A percentile compares a stretch with the other conserved stretches of the same genome.
Conservation (phyloP, 2,797 vertebrate genomes). For the Takifugu rubripes region DNA sequence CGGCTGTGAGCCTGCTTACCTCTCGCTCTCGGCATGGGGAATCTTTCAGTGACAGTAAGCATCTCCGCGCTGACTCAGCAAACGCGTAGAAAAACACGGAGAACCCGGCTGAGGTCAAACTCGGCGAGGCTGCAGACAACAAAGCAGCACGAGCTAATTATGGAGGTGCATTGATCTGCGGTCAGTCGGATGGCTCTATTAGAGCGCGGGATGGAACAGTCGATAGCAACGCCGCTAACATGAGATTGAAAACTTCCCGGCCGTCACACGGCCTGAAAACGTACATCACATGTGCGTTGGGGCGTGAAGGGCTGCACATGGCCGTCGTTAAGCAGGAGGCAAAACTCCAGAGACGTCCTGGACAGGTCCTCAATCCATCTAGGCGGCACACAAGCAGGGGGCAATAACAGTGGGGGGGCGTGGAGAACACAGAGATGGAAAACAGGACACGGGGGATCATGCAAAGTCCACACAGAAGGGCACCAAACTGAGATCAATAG, state of each 20-base stretch:
- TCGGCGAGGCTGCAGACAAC: constrained; percentile 20
- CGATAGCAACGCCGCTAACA: constrained; percentile 2
- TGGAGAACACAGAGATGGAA: no score
- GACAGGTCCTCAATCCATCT: no score
- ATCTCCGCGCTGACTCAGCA: constrained; percentile 21
- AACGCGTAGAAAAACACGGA: constrained; percentile 13
- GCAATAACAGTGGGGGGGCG: no score
- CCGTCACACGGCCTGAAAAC: neutral
- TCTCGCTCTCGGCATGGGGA: constrained; percentile 18
- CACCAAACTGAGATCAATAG: no score
- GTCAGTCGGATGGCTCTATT: neutral
- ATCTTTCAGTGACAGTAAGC: constrained; percentile 32
- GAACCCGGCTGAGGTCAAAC: constrained; percentile 35
- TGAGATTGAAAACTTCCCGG: constrained; percentile 1
- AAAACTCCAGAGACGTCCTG: no score
- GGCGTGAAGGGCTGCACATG: neutral
- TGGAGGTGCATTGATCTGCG: constrained; percentile 2
- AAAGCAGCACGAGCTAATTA: neutral
- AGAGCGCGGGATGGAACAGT: neutral
- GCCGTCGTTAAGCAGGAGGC: no score
- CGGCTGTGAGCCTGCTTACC: no score
- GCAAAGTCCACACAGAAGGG: no score
- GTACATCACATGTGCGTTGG: neutral
- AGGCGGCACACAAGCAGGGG: no score
- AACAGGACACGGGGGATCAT: no score